These are phyloP conservation scores for Leguminivora glycinivorella DNA, from an alignment of 1,140 invertebrate genomes.

Conservation along the genomic window DNA sequence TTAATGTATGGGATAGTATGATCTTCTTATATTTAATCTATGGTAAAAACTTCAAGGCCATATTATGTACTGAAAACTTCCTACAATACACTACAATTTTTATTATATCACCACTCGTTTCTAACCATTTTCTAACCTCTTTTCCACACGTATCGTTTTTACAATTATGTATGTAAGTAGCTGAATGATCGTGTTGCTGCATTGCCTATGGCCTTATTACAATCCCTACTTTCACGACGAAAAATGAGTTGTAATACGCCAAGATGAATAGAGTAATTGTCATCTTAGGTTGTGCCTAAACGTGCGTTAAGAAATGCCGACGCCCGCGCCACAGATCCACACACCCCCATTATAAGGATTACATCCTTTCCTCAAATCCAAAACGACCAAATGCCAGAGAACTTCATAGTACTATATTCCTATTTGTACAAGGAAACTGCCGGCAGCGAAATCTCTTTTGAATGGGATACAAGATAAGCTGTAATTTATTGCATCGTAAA, in stretches of 20 bases:
- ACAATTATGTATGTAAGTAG: no score
- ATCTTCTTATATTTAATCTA: no score
- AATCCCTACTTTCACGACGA: no score
- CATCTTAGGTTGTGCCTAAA: constrained; percentile 7
- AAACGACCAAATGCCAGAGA: neutral
- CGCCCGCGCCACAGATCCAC: constrained; percentile 4
- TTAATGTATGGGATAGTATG: no score
- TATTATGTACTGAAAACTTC: no score
- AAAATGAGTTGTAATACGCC: neutral
- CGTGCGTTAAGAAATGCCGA: constrained; percentile 1
- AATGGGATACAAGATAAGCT: constrained; percentile 28
- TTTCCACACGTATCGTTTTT: no score
- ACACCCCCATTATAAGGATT: constrained; percentile 19
- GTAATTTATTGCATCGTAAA: constrained; percentile 28
- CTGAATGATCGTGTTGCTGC: no score
- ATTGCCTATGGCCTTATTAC: no score
- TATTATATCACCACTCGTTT: no score
- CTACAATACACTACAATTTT: no score
- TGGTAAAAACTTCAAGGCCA: no score
- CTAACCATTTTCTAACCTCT: no score
- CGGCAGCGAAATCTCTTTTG: constrained; percentile 21
- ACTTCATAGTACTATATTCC: neutral
- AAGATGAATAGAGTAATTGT: neutral
- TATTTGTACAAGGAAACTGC: neutral
- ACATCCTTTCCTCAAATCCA: neutral